A percentile compares a stretch with the other conserved stretches of the same genome.
Conservation (phyloP, 2,113 vertebrate species). For the Chroicocephalus ridibundus region DNA sequence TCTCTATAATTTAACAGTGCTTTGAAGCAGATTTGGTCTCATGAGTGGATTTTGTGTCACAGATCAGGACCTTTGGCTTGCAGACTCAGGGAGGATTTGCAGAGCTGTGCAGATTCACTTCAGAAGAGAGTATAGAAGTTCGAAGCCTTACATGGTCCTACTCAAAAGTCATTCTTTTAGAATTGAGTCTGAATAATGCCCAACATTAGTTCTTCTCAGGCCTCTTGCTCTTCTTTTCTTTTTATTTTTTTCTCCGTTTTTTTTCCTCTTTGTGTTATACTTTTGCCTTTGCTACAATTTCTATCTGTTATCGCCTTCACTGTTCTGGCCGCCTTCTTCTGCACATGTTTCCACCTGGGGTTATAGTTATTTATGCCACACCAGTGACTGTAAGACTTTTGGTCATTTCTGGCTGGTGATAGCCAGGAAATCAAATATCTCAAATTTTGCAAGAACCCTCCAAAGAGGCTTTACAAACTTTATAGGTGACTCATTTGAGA, state of each 20-base stretch:
- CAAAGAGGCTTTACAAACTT: neutral
- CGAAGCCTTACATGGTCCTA: neutral
- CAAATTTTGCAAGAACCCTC: neutral
- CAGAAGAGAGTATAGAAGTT: neutral
- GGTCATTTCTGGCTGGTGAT: neutral
- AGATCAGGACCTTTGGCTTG: neutral
- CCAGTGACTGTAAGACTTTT: neutral
- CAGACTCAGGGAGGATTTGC: neutral
- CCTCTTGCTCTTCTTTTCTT: neutral
- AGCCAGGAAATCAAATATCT: neutral
- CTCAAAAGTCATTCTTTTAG: neutral
- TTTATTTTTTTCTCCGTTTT: neutral
- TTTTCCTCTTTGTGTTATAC: too few species aligned
- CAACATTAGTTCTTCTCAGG: neutral
- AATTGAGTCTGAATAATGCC: neutral
- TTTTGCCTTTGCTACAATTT: neutral
- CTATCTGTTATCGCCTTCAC: neutral
- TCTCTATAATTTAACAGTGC: too few species aligned
- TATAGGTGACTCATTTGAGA: neutral
- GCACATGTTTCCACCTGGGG: neutral
- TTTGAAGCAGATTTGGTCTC: neutral
- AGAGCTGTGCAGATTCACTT: neutral
- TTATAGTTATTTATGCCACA: neutral
- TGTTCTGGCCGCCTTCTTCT: neutral
- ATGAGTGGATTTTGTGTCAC: neutral